Evolutionary conservation across 2,797 vertebrate genomes (phyloP).

Genomic region (Arctocebus calabarensis): DNA sequence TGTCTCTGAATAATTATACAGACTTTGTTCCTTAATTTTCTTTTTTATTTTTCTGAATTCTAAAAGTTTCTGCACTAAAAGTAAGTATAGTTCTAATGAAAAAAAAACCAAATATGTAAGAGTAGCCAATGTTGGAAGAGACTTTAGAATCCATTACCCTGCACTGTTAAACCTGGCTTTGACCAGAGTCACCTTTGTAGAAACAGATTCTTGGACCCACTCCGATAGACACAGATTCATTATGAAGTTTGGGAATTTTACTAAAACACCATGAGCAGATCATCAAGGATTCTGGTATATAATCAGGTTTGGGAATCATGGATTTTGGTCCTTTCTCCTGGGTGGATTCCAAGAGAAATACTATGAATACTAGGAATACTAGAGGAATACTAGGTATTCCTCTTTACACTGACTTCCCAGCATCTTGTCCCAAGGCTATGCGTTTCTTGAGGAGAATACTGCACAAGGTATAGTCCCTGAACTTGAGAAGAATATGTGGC

Average conservation of each 20-base stretch:
- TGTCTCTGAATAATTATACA: not conserved
- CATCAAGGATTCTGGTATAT: not conserved
- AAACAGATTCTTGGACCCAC: not conserved
- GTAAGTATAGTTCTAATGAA: not conserved
- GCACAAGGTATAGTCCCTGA: not conserved
- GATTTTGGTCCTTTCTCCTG: not conserved
- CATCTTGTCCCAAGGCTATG: not conserved
- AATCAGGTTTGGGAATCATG: not conserved
- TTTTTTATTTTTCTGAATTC: not conserved
- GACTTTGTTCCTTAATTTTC: not conserved
- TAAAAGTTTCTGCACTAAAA: not conserved
- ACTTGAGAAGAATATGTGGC: not conserved
- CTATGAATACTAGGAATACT: too few species aligned
- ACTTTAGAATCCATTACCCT: not conserved
- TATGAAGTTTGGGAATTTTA: not conserved
- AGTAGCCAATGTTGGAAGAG: not conserved
- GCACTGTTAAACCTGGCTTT: not conserved
- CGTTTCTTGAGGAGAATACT: not conserved
- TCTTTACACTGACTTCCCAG: not conserved
- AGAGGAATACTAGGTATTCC: not conserved
- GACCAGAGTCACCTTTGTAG: not conserved
- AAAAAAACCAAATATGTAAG: not conserved
- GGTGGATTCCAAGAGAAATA: not conserved
- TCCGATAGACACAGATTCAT: not conserved
- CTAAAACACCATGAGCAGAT: not conserved